phyloP scores from a whole-genome alignment of 2,113 vertebrate species.

The Rhynchomys soricoides region DNA sequence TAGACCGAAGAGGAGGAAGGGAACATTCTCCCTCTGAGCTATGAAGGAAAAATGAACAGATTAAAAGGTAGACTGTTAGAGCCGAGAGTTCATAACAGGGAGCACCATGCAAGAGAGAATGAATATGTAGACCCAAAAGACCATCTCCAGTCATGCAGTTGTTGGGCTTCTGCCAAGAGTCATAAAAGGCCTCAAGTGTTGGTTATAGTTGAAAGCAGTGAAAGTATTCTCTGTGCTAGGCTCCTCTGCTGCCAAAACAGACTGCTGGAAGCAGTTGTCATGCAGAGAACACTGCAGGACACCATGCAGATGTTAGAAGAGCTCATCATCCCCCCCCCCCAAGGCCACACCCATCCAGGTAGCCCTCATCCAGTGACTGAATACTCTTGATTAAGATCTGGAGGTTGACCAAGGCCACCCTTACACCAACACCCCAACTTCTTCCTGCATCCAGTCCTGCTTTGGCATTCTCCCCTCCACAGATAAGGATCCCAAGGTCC shows the following conservation, averaged over 20 bases:
- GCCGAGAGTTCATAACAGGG: not conserved
- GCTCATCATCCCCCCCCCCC: too few species aligned
- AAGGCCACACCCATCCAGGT: not conserved
- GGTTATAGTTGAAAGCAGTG: slow-evolving; percentile 12
- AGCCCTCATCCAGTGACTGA: not conserved
- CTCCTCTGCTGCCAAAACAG: not conserved
- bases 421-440: not conserved
- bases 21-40: not conserved
- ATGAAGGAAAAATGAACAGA: slow-evolving; percentile 1
- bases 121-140: not conserved
- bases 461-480: not conserved
- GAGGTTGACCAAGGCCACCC: not conserved
- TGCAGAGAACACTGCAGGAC: not conserved
- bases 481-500: not conserved
- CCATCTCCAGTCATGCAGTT: slow-evolving; percentile 2
- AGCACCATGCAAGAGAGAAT: not conserved
- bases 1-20: not conserved
- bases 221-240: not conserved
- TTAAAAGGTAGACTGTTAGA: not conserved
- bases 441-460: not conserved
- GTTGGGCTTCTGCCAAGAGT: slow-evolving; percentile 46
- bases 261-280: not conserved
- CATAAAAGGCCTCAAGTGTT: slow-evolving; percentile 48
- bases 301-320: not conserved
- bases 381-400: not conserved